Evolutionary conservation across 2,113 vertebrate species (phyloP).

Genomic region (Callaeas wilsoni): DNA sequence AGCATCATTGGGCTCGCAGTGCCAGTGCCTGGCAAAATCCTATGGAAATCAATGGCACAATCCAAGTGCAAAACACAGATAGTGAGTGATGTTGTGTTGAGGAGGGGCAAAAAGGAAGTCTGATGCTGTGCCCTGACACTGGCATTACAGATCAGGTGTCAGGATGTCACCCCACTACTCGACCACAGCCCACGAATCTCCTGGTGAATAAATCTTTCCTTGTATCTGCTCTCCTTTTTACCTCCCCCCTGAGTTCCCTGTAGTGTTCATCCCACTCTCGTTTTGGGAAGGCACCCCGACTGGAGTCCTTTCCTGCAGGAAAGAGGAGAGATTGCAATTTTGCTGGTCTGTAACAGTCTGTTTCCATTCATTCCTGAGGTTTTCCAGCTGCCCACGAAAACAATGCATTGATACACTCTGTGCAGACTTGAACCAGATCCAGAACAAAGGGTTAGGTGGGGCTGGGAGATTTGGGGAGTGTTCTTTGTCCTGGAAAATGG

Average conservation of each 20-base stretch:
- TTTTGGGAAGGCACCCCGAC: not conserved
- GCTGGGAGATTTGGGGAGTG: not conserved
- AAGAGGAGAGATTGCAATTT: not conserved
- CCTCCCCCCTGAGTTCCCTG: not conserved
- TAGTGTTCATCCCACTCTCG: not conserved
- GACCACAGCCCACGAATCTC: accelerated
- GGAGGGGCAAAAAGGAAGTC: not conserved
- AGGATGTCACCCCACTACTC: not conserved
- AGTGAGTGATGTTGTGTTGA: not conserved
- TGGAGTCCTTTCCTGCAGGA: not conserved
- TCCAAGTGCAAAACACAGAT: not conserved
- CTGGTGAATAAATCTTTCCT: not conserved
- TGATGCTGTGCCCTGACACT: accelerated
- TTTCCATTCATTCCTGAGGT: slow-evolving; percentile 61
- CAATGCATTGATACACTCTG: slow-evolving; percentile 41
- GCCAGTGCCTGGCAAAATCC: not conserved
- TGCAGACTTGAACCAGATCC: not conserved
- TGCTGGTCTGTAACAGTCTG: slow-evolving; percentile 12
- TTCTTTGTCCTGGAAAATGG: not conserved
- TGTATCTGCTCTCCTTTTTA: not conserved
- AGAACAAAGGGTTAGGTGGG: slow-evolving; percentile 9
- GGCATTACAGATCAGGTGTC: not conserved
- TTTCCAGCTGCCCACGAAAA: slow-evolving; percentile 41
- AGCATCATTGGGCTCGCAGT: not conserved
- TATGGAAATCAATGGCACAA: accelerated